Conservation (phyloP, 1,140 invertebrate genomes). For the Lepidurus packardi region DNA sequence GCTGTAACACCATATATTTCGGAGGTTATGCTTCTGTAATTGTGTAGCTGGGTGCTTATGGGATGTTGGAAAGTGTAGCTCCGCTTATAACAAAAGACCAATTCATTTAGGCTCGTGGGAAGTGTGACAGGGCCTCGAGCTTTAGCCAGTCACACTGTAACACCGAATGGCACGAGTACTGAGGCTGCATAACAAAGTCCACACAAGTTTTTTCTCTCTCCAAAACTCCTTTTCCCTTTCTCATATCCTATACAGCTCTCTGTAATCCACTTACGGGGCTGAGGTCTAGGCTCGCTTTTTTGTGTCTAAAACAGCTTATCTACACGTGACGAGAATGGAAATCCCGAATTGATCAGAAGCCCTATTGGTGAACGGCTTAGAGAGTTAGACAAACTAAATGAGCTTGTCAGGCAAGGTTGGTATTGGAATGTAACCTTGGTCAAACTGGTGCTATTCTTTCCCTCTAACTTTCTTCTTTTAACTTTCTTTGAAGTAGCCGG, state of each 20-base stretch:
- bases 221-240: background rate
- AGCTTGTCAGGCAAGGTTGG: background rate
- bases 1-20: background rate
- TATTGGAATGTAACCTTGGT: conserved; percentile 13
- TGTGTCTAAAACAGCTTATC: background rate
- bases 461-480: background rate
- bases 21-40: background rate
- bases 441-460: background rate
- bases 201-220: background rate
- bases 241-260: background rate
- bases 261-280: background rate
- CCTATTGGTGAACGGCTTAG: background rate
- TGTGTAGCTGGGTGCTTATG: background rate
- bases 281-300: background rate
- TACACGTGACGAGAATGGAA: conserved; percentile 2
- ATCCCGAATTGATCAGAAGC: background rate
- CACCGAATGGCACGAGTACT: background rate
- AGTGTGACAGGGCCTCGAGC: background rate
- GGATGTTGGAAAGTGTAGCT: background rate
- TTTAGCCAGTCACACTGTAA: background rate
- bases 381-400: background rate
- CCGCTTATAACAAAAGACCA: conserved; percentile 10
- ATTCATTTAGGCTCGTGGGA: conserved; percentile 21
- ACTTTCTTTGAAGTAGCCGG: background rate
- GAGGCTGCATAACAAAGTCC: background rate